Evolutionary conservation across 1,140 invertebrate species (phyloP), one percentile per base, ranked within the genome.

Genomic region (Calephelis nemesis): DNA sequence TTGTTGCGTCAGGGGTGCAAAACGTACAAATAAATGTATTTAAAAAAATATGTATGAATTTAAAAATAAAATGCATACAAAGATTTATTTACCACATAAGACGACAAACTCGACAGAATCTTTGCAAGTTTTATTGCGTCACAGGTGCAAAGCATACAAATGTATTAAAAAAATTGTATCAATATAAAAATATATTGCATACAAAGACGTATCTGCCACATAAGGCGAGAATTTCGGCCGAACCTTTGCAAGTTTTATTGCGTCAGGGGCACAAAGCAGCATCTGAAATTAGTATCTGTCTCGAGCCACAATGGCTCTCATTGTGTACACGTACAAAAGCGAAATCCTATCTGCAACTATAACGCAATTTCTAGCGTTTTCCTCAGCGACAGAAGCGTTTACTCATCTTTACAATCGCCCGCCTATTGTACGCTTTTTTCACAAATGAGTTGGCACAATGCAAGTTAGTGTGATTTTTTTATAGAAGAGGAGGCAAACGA

Each of bases 211-310:
- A 39, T 13, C 50, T 5, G 65, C 15, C 9, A 10, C 40, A 13
- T 15, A 54, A 67, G 40, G 65, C 10, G 52, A 58, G 40, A 47
- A 47, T 54, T 67, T 54, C 30, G 54, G 54, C 40, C 9, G 45
- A 67, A 58, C 54, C 39, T 60, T 60, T 60, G 54, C 52, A 74
- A 74, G 67, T 67, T 75, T 66, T 72, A 70, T 76, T 72, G 72
- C 69, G 74, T 67, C 64, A 68, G 62, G 11, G 40, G 52, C 58
- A 58, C 50, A 58, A 66, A 66, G 70, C 69, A 74, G 65, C 68
- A 72, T 77, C 74, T 66, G 76, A 69, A 80, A 80, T 80, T 80
- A 80, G 74, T 80, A 78, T 76, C 78, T 74, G 78, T 80, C 78
- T 74, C 54, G 39, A 73, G 64, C 67, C 68, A 74, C 76, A 78